Percentiles rank a stretch among this genome's conserved stretches.
Conservation (phyloP, 2,797 vertebrate genomes). For the Pogonophryne albipinna region DNA sequence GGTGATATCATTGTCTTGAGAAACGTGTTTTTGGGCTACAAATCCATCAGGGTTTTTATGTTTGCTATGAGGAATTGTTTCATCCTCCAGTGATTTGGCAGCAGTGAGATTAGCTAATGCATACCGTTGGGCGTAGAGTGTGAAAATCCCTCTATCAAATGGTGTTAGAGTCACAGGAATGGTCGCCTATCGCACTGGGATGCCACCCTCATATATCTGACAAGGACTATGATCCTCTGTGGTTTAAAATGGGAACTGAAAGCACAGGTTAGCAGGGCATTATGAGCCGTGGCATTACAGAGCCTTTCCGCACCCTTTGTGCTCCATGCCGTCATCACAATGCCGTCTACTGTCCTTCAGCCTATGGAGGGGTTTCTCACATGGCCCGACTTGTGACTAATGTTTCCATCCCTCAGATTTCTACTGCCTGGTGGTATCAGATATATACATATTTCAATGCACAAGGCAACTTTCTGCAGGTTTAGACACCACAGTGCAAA, state of each 20-base stretch:
- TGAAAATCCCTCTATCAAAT: slow-evolving; percentile 51
- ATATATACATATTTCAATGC: too few relatives aligned
- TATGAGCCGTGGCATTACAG: slow-evolving; percentile 12
- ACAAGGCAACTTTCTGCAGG: too few relatives aligned
- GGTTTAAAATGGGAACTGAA: slow-evolving; percentile 61
- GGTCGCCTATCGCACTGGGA: background rate
- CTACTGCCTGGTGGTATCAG: too few relatives aligned
- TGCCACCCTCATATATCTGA: slow-evolving; percentile 27
- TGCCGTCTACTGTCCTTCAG: slow-evolving; percentile 45
- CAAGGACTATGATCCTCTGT: slow-evolving; percentile 37
- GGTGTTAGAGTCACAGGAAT: slow-evolving; percentile 41
- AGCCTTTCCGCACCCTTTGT: slow-evolving; percentile 29
- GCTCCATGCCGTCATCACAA: slow-evolving; percentile 35
- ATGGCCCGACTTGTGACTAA: background rate
- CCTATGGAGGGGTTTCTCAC: slow-evolving; percentile 23
- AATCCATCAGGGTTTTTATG: slow-evolving; percentile 7
- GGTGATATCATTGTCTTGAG: background rate
- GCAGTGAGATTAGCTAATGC: slow-evolving; percentile 32
- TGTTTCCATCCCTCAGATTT: too few relatives aligned
- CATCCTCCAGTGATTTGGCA: slow-evolving; percentile 7
- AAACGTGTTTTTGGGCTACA: background rate
- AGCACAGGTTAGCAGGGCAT: slow-evolving; percentile 52
- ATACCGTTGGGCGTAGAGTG: slow-evolving; percentile 42
- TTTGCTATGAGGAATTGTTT: slow-evolving; percentile 13
- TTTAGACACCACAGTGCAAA: too few relatives aligned